Percentiles rank a stretch among this genome's conserved stretches.
Evolutionary conservation across 2,113 vertebrate species (phyloP).

Genomic region (Oreochromis spilurus): DNA sequence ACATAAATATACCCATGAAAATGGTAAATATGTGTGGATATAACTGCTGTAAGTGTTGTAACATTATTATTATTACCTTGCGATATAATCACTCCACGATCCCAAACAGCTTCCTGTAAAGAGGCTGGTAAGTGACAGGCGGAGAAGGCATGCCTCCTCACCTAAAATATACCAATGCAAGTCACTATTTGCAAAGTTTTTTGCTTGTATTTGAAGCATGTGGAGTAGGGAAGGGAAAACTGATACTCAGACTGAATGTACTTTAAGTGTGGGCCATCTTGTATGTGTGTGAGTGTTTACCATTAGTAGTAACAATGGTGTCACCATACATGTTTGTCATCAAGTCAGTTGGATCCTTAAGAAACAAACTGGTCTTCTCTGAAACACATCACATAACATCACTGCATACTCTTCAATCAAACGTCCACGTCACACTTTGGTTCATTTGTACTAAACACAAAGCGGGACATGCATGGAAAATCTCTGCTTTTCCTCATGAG

Average conservation of each 20-base stretch:
- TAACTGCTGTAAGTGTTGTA: neutral
- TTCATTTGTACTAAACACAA: neutral
- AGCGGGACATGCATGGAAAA: neutral
- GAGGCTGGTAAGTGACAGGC: neutral
- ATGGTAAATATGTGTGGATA: neutral
- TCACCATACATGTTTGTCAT: slow-evolving; percentile 68
- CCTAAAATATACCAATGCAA: neutral
- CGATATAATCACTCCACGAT: neutral
- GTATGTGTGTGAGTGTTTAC: slow-evolving; percentile 19
- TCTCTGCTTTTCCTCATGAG: neutral
- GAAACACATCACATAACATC: slow-evolving; percentile 17
- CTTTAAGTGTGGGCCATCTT: neutral
- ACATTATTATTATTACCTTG: neutral
- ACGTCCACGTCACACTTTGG: neutral
- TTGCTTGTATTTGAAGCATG: neutral
- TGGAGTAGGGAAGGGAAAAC: neutral
- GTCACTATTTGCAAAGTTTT: neutral
- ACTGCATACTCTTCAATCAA: neutral
- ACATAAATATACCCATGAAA: neutral
- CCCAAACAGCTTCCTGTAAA: neutral
- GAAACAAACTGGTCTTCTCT: neutral
- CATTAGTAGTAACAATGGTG: slow-evolving; percentile 63
- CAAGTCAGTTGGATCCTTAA: slow-evolving; percentile 65
- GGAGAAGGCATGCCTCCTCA: neutral
- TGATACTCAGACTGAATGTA: neutral